These are phyloP conservation scores for Morone chrysops DNA, from an alignment of 2,113 vertebrate genomes.

Conservation along the genomic window DNA sequence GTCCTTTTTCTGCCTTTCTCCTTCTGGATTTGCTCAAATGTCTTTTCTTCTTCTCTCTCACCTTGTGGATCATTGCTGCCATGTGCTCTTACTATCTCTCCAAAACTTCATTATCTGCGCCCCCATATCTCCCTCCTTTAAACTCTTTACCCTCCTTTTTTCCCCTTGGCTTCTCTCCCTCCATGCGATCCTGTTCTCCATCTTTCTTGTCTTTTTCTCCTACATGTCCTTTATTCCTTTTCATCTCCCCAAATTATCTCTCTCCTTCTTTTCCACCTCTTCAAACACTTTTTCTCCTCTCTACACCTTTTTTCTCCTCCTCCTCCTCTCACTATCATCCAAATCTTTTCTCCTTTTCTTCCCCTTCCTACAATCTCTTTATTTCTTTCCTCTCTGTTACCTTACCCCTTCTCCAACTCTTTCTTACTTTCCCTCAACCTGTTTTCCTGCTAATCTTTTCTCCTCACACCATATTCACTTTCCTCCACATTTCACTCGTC, in stretches of 20 bases:
- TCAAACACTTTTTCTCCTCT: not conserved
- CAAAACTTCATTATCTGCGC: constrained; percentile 10
- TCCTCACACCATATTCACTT: too few relatives aligned
- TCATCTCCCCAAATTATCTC: not conserved
- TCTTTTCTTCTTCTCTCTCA: not conserved
- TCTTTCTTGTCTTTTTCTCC: not conserved
- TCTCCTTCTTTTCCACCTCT: not conserved
- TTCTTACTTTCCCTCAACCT: not conserved
- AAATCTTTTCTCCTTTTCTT: not conserved
- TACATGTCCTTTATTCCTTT: not conserved
- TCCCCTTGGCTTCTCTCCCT: not conserved
- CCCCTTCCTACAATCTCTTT: not conserved
- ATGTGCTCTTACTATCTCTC: not conserved
- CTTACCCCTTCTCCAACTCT: not conserved
- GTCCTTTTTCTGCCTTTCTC: not conserved
- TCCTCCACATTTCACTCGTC: constrained; percentile 22
- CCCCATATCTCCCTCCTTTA: not conserved
- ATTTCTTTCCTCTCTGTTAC: too few relatives aligned
- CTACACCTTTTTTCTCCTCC: not conserved
- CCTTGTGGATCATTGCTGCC: not conserved
- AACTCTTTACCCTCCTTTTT: not conserved
- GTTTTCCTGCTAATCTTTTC: not conserved
- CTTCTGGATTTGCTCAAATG: not conserved
- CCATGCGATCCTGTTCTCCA: not conserved
- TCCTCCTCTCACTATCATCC: not conserved